Percentiles rank a stretch among this genome's conserved stretches.
phyloP scores from a whole-genome alignment of 1,140 invertebrate genomes.

The Cherax destructor region DNA sequence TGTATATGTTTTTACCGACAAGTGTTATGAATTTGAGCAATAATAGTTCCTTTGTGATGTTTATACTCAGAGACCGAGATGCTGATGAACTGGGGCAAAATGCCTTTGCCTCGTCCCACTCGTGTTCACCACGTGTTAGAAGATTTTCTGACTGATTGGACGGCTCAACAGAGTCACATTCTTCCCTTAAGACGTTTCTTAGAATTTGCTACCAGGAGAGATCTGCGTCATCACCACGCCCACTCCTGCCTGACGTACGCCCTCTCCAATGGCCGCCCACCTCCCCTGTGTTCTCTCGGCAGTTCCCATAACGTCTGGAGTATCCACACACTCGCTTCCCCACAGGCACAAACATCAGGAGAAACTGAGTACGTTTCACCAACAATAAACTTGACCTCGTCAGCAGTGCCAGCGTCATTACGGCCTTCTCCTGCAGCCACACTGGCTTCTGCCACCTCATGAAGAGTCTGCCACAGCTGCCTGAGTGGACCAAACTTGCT shows the following conservation, averaged over 20 bases:
- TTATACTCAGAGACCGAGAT: constrained; percentile 74
- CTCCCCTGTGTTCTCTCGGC: constrained; percentile 17
- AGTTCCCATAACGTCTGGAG: background rate
- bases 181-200: constrained; percentile 76
- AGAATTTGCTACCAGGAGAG: constrained; percentile 74
- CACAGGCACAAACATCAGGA: background rate
- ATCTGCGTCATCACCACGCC: constrained; percentile 74
- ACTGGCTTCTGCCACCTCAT: background rate
- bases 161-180: constrained; percentile 75
- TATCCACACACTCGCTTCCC: background rate
- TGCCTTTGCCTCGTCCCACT: constrained; percentile 74
- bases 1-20: background rate
- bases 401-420: background rate
- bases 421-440: background rate
- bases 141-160: constrained; percentile 77
- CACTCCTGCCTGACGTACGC: constrained; percentile 75
- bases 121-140: constrained; percentile 77
- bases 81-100: constrained; percentile 62
- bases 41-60: background rate
- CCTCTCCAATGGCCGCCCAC: constrained; percentile 72
- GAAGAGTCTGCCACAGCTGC: background rate
- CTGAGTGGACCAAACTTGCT: background rate
- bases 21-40: background rate
- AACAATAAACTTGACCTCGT: background rate
- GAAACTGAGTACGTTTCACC: background rate